Base-by-base conservation (phyloP, 2,797 vertebrate species). In the Danio jaintianensis region DNA sequence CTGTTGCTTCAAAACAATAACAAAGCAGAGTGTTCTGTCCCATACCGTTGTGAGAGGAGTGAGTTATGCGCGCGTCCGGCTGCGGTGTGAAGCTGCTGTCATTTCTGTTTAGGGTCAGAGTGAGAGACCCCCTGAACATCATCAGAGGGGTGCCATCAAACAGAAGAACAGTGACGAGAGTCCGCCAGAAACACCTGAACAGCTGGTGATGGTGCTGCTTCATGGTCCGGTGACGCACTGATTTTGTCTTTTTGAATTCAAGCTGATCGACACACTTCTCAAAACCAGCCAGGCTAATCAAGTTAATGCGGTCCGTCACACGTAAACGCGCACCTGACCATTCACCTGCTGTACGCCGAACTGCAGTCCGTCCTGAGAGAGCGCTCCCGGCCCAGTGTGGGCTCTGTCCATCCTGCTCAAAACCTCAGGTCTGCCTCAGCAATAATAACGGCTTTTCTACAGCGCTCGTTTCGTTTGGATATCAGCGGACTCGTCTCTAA, bases 131-230 rank as follows among this genome's bases (percentile, higher is more conserved):
- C 45, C 70, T 66, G 12, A 83, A 62, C 40, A 70, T 61, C 16
- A 79, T 8, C 2, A 67, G 7, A 20, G 66, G n/a, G 2, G 48
- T 48, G 42, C 52, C 75, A 15, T 83, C 78, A 62, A 86, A 80
- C 40, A 89, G 74, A 78, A 90, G 56, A 50, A 87, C 50, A 10
- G 72, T 75, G 52, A 83, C 50, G 43, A 87, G 62, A 53, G 70
- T 72, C 75, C 78, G 69, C 66, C 78, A 80, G 36, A 80, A 77
- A 78, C 78, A 77, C 53, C 77, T 48, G 2, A 67, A 68, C 38
- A 80, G 12, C 18, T 43, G 68, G 40, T 58, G 78, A 43, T 83
- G 67, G 52, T 61, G 56, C 74, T 61, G 56, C 76, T 52, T 74
- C 81, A 83, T 86, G 36, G 71, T 87, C 18, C 45, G 62, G 61